Conservation (phyloP, 2,888 invertebrate genomes). For the Cetonia aurata region DNA sequence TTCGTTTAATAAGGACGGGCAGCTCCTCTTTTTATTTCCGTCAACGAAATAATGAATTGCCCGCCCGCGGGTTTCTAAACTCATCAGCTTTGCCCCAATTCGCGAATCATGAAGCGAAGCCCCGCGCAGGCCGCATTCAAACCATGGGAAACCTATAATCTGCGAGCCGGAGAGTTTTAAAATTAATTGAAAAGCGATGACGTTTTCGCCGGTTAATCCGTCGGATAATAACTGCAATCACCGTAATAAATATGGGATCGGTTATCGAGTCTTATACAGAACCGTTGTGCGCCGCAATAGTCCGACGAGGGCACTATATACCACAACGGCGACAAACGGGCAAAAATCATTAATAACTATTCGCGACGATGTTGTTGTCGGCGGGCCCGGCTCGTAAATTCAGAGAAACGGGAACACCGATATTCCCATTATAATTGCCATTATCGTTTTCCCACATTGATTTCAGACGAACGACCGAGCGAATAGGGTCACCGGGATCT, state of each 20-base stretch:
- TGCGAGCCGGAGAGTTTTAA: conserved; percentile 9
- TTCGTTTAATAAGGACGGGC: conserved; percentile 7
- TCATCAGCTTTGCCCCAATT: conserved; percentile 9
- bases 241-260: conserved; percentile 35
- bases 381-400: conserved; percentile 20
- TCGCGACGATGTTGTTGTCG: conserved; percentile 23
- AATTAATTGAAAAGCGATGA: conserved; percentile 31
- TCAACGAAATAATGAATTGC: conserved; percentile 6
- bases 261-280: conserved; percentile 12
- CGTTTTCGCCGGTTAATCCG: conserved; percentile 23
- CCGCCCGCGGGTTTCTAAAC: conserved; percentile 3
- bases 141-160: conserved; percentile 30
- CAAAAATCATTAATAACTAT: conserved; percentile 31
- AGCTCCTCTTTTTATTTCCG: not conserved
- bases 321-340: conserved; percentile 6
- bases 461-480: conserved; percentile 6
- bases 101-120: not conserved
- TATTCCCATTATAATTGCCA: conserved; percentile 27
- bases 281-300: not conserved
- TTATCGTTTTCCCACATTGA: conserved; percentile 29
- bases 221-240: conserved; percentile 33
- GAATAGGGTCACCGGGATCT: conserved; percentile 34
- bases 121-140: not conserved
- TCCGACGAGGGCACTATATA: no score
- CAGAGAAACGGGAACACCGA: conserved; percentile 22